phyloP scores from a whole-genome alignment of 92 coral and sea anemone genomes.

The Phymanthus crucifer region DNA sequence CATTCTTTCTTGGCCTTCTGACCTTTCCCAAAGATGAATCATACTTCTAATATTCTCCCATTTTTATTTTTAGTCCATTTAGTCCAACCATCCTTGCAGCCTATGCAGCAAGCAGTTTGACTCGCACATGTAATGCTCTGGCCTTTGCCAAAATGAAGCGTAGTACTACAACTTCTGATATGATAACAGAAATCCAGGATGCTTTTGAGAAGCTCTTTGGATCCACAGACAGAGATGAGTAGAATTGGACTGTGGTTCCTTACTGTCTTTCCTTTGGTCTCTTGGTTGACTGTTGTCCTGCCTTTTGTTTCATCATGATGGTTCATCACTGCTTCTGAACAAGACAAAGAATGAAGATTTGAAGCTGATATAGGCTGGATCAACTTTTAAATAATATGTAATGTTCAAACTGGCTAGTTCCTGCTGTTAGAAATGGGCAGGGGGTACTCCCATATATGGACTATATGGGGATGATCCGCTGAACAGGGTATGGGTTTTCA shows the following conservation, averaged over 20 bases:
- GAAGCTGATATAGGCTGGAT: not conserved
- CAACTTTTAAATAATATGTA: no score
- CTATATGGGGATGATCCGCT: no score
- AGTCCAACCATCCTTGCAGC: conserved; percentile 85
- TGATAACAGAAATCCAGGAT: conserved; percentile 83
- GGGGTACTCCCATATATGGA: no score
- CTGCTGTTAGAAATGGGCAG: no score
- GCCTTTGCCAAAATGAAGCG: conserved; percentile 80
- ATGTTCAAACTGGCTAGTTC: no score
- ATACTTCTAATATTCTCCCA: no score
- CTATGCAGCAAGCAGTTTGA: conserved; percentile 90
- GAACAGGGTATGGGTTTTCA: no score
- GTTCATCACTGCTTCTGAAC: not conserved
- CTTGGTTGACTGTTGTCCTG: not conserved
- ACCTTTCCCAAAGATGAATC: no score
- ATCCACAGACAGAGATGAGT: not conserved
- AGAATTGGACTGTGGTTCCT: not conserved
- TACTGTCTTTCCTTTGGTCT: not conserved
- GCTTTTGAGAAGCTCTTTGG: conserved; percentile 81
- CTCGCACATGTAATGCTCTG: conserved; percentile 85
- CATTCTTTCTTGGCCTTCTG: no score
- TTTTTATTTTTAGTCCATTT: conserved; percentile 14
- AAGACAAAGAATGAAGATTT: not conserved
- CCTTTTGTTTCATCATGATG: not conserved
- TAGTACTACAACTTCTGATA: conserved; percentile 88